A percentile compares a stretch with the other conserved stretches of the same genome.
phyloP scores from a whole-genome alignment of 2,888 invertebrate genomes.

The Hanleya hanleyi region DNA sequence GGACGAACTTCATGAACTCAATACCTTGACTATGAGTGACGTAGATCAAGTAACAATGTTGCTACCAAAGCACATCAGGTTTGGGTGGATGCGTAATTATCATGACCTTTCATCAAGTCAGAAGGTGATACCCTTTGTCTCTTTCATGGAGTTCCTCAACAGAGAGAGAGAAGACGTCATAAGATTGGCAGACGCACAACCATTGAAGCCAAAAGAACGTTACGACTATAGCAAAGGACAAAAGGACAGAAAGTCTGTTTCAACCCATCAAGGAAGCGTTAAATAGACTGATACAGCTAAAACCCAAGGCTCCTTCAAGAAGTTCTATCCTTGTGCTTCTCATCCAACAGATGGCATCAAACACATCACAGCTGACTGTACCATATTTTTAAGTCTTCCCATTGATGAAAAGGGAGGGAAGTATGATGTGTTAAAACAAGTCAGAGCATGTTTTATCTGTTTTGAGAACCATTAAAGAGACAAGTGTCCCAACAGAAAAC shows the following conservation, averaged over 20 bases:
- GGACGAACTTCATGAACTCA: background rate
- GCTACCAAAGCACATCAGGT: background rate
- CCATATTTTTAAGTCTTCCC: background rate
- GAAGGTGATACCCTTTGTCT: background rate
- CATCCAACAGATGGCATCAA: background rate
- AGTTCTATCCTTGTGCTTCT: background rate
- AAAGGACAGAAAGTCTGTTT: no score
- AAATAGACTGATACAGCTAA: no score
- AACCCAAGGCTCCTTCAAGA: no score
- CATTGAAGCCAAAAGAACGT: background rate
- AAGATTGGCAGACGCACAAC: background rate
- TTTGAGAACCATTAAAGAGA: background rate
- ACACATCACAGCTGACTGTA: background rate
- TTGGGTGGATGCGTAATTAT: slow-evolving; percentile 4
- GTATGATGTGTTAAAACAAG: background rate
- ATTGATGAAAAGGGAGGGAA: background rate
- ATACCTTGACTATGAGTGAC: background rate
- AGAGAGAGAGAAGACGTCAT: background rate
- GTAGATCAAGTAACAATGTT: background rate
- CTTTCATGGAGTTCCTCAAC: slow-evolving; percentile 11
- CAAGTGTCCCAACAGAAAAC: background rate
- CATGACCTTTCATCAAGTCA: background rate
- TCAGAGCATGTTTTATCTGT: background rate
- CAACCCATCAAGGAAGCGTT: no score
- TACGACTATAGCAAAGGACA: no score